These are phyloP conservation scores for Cyphomyrus plagiostoma DNA, from an alignment of 2,113 vertebrate species.

Conservation along the genomic window DNA sequence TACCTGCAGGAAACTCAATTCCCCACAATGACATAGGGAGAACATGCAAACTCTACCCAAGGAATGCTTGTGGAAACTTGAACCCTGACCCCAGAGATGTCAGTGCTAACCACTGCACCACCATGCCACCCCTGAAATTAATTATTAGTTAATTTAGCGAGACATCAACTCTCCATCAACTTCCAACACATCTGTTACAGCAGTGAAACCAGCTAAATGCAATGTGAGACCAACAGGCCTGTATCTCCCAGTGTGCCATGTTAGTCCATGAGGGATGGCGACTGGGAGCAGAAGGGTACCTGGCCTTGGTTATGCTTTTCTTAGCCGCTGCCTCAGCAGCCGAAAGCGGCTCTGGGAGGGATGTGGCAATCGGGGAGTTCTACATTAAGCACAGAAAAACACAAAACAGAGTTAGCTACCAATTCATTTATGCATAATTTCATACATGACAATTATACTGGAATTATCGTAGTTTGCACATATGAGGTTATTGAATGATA, in stretches of 20 bases:
- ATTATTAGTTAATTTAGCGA: background rate
- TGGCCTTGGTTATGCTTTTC: slow-evolving; percentile 91
- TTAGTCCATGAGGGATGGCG: background rate
- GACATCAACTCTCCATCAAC: background rate
- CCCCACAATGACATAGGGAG: background rate
- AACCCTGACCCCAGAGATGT: too few species aligned
- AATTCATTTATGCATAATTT: background rate
- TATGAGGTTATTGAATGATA: background rate
- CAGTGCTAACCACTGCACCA: background rate
- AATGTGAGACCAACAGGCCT: background rate
- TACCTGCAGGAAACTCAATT: background rate
- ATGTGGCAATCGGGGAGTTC: slow-evolving; percentile 79
- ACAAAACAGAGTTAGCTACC: background rate
- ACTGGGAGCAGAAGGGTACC: slow-evolving; percentile 54
- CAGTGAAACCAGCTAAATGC: background rate
- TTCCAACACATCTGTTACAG: background rate
- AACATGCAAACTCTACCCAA: background rate
- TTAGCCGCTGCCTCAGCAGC: slow-evolving; percentile 88
- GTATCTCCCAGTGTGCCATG: background rate
- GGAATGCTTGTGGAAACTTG: background rate
- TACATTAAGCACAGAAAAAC: slow-evolving; percentile 39
- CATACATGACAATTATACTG: background rate
- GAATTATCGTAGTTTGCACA: background rate
- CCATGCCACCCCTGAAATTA: background rate
- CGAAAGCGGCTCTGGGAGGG: slow-evolving; percentile 86